Conservation (phyloP, 2,888 invertebrate species). For the Alloscopus bannaensis region DNA sequence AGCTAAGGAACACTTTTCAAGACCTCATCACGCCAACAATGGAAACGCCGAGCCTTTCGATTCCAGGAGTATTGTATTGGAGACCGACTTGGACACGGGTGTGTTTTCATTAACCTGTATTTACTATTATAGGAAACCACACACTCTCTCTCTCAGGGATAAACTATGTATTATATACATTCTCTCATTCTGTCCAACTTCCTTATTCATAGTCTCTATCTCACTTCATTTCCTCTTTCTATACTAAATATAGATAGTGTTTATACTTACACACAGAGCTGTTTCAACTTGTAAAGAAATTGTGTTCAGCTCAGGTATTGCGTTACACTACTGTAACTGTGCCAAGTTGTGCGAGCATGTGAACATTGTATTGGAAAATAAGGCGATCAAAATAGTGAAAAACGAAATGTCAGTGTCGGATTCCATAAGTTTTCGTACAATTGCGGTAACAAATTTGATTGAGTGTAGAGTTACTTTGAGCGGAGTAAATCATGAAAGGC, state of each 20-base stretch:
- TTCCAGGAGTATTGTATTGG: conserved; percentile 83
- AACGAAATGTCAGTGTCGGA: conserved; percentile 38
- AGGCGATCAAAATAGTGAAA: conserved; percentile 16
- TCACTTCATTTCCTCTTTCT: not conserved
- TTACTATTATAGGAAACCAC: too few species aligned
- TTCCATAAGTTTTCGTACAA: conserved; percentile 10
- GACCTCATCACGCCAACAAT: conserved; percentile 21
- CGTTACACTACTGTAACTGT: conserved; percentile 30
- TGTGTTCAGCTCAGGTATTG: too few species aligned
- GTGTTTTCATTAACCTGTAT: conserved; percentile 44
- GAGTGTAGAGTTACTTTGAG: not conserved
- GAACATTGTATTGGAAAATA: conserved; percentile 14
- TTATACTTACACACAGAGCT: too few species aligned
- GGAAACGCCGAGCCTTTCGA: conserved; percentile 19
- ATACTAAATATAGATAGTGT: not conserved
- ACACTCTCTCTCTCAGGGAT: not conserved
- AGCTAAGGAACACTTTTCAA: conserved; percentile 51
- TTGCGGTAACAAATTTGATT: too few species aligned
- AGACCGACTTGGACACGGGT: conserved; percentile 89
- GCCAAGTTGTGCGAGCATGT: conserved; percentile 19
- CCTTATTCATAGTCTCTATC: conserved; percentile 7
- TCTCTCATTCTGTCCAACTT: not conserved
- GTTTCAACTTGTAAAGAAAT: too few species aligned
- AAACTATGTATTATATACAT: not conserved
- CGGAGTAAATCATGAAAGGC: not conserved